Evolutionary conservation across 2,113 vertebrate genomes (phyloP).

Genomic region (Pipra filicauda): DNA sequence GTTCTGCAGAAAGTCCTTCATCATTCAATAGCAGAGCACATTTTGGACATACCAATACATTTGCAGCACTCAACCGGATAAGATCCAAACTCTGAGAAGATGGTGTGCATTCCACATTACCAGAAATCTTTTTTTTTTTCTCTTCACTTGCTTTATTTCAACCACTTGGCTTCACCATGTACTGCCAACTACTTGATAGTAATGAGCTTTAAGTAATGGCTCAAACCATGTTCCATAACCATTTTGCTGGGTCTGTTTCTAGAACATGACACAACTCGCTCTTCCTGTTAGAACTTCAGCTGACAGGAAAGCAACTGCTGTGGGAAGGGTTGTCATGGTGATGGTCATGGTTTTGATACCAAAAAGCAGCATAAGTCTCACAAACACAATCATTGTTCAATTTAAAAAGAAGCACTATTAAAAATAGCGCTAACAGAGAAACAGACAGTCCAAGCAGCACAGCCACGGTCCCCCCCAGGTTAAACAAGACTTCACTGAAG

Average conservation of each 20-base stretch:
- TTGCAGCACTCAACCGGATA: not conserved
- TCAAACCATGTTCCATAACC: not conserved
- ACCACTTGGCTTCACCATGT: not conserved
- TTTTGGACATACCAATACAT: not conserved
- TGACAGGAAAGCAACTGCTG: not conserved
- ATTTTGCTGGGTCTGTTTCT: not conserved
- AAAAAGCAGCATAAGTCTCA: not conserved
- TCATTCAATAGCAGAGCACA: not conserved
- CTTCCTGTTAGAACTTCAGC: not conserved
- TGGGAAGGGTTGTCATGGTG: not conserved
- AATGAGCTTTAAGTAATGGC: too few species aligned
- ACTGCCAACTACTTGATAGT: not conserved
- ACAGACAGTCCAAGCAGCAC: not conserved
- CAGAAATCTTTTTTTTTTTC: not conserved
- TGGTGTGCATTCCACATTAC: not conserved
- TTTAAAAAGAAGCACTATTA: not conserved
- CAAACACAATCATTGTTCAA: not conserved
- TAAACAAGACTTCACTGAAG: not conserved
- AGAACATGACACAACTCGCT: fast-evolving
- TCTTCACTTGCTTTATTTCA: not conserved
- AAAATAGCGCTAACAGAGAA: not conserved
- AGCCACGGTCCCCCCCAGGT: not conserved
- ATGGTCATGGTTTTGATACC: not conserved
- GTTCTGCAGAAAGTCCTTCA: not conserved
- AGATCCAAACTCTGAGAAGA: not conserved